Base-by-base conservation (phyloP, 2,888 invertebrate genomes). In the Eilema sororculum region DNA sequence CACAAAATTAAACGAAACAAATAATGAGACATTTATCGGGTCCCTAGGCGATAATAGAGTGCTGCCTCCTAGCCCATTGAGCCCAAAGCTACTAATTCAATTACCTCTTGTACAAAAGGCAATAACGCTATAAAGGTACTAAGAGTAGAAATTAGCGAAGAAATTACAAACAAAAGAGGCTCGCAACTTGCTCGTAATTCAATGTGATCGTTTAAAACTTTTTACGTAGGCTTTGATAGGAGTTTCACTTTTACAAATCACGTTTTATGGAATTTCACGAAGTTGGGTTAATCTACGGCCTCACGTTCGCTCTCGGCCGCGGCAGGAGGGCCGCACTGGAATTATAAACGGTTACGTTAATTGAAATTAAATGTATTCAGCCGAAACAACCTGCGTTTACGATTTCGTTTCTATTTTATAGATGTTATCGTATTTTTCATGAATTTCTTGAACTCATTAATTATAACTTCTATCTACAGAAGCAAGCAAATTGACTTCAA, bases 141-240 rank as follows among this genome's bases (percentile, higher is more conserved):
- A 22, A 64, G 28, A 52, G 64, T 57, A 16, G 56, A 67, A 67
- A 62, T 67, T 67, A 67, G 52, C 6, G 8, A 20, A 62, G 20
- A 37, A 30, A 30, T 58, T 13, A 52, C 67, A 60, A 67, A 67
- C 67, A 61, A 60, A 33, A 37, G 61, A 56, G 30, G 9, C 28
- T 57, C 28, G 9, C 20, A 58, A 68, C 63, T 68, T 63, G 16
- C 57, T 28, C 25, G 22, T 57, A 52, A 63, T 41, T 63, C 62
- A 68, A 68, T 57, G 57, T 68, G 28, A 63, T 58, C 68, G 68
- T 63, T 68, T 63, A 57, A 68, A 68, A 68, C 22, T 68, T 68
- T 57, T 56, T 52, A 62, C 52, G 62, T 62, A 25, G 56, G 56
- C 57, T 57, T 37, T 63, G 24, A 62, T 28, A 58, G 37, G 37